Conservation (phyloP, 2,113 vertebrate species). For the Tenebrosternarchus preto region DNA sequence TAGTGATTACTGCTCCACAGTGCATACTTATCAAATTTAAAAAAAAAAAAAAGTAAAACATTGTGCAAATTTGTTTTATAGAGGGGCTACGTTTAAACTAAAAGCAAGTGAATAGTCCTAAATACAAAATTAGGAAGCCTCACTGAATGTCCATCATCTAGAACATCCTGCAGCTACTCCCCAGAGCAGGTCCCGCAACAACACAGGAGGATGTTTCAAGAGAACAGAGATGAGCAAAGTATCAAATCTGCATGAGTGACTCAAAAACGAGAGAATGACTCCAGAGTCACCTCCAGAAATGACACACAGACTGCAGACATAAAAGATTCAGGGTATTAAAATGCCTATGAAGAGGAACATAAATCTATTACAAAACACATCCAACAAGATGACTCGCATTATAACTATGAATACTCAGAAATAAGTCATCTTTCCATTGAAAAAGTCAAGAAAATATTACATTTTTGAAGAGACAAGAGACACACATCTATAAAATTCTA, state of each 20-base stretch:
- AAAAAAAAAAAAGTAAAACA: neutral
- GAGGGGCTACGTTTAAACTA: neutral
- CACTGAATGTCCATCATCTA: neutral
- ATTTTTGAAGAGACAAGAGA: neutral
- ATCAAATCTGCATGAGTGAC: neutral
- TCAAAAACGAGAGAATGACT: slow-evolving; percentile 15
- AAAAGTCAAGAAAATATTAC: neutral
- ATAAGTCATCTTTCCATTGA: too few species aligned
- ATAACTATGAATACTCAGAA: neutral
- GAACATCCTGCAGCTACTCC: neutral
- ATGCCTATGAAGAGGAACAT: neutral
- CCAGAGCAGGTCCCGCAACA: neutral
- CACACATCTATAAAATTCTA: too few species aligned
- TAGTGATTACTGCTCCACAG: too few species aligned
- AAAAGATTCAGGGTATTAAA: slow-evolving; percentile 10
- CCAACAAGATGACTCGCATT: neutral
- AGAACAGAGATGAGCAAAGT: neutral
- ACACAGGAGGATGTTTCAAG: neutral
- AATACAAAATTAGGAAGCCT: neutral
- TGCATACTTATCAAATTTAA: neutral
- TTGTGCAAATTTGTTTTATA: neutral
- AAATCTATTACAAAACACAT: neutral
- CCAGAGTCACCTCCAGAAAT: neutral
- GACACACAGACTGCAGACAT: neutral
- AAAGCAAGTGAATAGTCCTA: neutral